Percentiles rank a stretch among this genome's conserved stretches.
Conservation (phyloP, 37 sponge, comb jelly and placozoan species). For the Hexactinellida sp. region DNA sequence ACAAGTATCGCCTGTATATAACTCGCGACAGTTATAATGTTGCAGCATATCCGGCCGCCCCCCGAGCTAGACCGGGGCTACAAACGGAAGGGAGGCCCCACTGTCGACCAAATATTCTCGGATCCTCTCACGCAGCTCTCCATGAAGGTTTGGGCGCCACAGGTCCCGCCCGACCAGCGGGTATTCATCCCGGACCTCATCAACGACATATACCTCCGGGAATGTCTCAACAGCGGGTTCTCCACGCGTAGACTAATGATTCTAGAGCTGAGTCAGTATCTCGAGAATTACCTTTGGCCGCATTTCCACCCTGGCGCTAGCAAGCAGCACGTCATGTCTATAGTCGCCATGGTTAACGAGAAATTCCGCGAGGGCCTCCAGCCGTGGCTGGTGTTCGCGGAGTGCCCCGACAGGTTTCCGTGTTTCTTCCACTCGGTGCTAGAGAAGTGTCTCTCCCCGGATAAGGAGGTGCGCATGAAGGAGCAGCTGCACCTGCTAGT, state of each 20-base stretch:
- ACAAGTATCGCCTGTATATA: too few species aligned
- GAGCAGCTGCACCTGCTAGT: conserved; percentile 62
- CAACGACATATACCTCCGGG: conserved; percentile 21
- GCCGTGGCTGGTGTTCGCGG: conserved; percentile 57
- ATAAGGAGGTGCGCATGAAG: conserved; percentile 41
- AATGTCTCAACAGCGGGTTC: conserved; percentile 30
- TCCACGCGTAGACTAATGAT: conserved; percentile 40
- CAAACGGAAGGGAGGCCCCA: not conserved
- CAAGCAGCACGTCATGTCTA: conserved; percentile 57
- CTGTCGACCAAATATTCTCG: not conserved
- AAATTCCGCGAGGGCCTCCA: conserved; percentile 84
- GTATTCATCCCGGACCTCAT: conserved; percentile 20
- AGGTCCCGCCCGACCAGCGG: conserved; percentile 15
- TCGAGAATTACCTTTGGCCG: conserved; percentile 94
- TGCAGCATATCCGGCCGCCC: not conserved
- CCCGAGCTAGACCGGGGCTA: not conserved
- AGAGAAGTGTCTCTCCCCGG: not conserved
- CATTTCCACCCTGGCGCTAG: conserved; percentile 52
- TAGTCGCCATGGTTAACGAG: conserved; percentile 90
- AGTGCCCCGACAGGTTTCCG: conserved; percentile 4
- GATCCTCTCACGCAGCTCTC: conserved; percentile 25
- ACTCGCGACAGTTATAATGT: not conserved
- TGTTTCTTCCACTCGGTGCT: conserved; percentile 4
- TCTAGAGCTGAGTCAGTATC: conserved; percentile 90
- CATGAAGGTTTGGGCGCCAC: conserved; percentile 36